phyloP scores from a whole-genome alignment of 2,113 vertebrate species.

The Formicarius rufipectus region DNA sequence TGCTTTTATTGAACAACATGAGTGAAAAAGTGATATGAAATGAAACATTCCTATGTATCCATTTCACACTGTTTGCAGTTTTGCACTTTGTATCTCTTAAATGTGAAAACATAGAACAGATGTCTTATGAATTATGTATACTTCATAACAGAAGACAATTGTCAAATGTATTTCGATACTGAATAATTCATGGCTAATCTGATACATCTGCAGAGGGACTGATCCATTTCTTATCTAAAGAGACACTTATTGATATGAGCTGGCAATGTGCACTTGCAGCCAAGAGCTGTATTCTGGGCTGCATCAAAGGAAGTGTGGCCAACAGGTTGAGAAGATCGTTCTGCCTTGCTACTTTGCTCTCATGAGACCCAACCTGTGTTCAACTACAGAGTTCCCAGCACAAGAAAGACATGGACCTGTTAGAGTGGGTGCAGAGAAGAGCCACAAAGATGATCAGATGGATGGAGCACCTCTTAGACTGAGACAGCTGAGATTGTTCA shows the following conservation, averaged over 20 bases:
- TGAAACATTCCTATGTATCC: background rate
- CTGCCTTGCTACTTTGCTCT: background rate
- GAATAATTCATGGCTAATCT: slow-evolving; percentile 71
- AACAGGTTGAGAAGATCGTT: background rate
- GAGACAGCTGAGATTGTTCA: background rate
- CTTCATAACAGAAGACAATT: slow-evolving; percentile 57
- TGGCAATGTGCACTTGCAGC: background rate
- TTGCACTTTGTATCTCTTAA: slow-evolving; percentile 26
- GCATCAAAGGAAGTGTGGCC: fast-evolving
- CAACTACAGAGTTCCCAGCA: background rate
- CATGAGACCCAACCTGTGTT: fast-evolving
- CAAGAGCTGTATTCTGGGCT: background rate
- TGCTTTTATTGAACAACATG: background rate
- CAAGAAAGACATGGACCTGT: too few species aligned
- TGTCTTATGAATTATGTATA: slow-evolving; percentile 73
- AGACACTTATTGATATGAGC: background rate
- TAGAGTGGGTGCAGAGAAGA: background rate
- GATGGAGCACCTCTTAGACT: background rate
- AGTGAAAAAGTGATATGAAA: background rate
- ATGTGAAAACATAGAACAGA: slow-evolving; percentile 43
- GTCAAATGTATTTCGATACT: slow-evolving; percentile 62
- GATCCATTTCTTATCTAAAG: background rate
- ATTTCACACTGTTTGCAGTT: background rate
- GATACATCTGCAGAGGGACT: slow-evolving; percentile 19
- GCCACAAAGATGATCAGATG: background rate